A percentile compares a stretch with the other conserved stretches of the same genome.
Conservation (phyloP, 92 coral and sea anemone genomes). For the Isaurus tuberculatus region DNA sequence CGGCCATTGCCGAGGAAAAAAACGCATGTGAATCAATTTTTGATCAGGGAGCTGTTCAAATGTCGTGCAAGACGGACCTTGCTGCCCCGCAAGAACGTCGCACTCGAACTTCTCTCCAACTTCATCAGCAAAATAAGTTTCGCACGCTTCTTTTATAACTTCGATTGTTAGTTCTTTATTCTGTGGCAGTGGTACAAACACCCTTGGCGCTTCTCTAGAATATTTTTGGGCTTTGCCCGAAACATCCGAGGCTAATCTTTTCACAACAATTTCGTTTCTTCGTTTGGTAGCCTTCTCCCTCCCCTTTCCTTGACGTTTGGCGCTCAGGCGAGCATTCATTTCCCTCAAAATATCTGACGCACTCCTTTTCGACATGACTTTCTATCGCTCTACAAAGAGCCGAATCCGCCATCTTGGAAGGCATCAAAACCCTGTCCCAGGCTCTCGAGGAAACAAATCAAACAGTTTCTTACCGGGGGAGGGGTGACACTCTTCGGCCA, state of each 20-base stretch:
- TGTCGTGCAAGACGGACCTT: constrained; percentile 10
- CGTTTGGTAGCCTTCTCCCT: constrained; percentile 13
- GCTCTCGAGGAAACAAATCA: not conserved
- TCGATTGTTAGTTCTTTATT: constrained; percentile 18
- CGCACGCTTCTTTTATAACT: constrained; percentile 9
- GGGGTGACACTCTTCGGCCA: constrained; percentile 46
- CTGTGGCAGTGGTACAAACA: constrained; percentile 23
- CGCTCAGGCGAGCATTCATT: constrained; percentile 26
- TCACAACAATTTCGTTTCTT: constrained; percentile 10
- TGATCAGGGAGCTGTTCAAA: constrained; percentile 21
- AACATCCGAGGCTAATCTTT: constrained; percentile 17
- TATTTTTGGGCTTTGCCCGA: constrained; percentile 24
- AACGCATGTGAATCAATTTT: constrained; percentile 14
- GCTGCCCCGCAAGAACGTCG: constrained; percentile 18
- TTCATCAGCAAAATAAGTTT: constrained; percentile 21
- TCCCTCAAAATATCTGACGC: constrained; percentile 4
- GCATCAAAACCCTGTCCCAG: not conserved
- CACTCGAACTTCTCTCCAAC: constrained; percentile 12
- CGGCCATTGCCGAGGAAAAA: constrained; percentile 33
- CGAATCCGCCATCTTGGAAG: not conserved
- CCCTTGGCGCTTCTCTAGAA: constrained; percentile 14
- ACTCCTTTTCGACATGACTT: constrained; percentile 36
- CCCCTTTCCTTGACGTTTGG: constrained; percentile 16
- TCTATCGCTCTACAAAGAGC: not conserved
- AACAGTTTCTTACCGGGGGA: not conserved